These are phyloP conservation scores for Drosophila cognata DNA, from an alignment of 2,888 invertebrate species.

Conservation along the genomic window DNA sequence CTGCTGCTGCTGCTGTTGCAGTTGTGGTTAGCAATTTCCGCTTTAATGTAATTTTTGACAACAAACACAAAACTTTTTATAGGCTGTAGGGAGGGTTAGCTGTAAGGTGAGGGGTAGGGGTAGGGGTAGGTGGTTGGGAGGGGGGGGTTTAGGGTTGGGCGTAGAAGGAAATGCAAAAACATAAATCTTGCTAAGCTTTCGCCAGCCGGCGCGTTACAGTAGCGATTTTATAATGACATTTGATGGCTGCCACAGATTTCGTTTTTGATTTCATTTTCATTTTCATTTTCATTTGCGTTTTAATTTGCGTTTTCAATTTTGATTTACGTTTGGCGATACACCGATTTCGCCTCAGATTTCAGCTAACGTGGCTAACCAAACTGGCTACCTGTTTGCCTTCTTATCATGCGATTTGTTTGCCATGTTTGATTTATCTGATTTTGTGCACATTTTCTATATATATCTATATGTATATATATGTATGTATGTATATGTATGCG, in stretches of 20 bases:
- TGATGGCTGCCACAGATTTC: constrained; percentile 52
- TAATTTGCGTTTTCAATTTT: constrained; percentile 4
- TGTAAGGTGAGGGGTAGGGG: neutral
- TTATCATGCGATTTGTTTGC: constrained; percentile 74
- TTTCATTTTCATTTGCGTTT: constrained; percentile 10
- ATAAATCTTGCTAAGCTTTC: constrained; percentile 70
- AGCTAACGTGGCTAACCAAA: constrained; percentile 11
- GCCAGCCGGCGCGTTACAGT: constrained; percentile 58
- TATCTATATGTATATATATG: neutral
- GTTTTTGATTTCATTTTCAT: constrained; percentile 13
- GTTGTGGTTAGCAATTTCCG: constrained; percentile 68
- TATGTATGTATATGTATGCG: neutral
- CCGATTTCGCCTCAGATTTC: constrained; percentile 42
- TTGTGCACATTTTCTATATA: constrained; percentile 6
- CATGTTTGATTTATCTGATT: constrained; percentile 77
- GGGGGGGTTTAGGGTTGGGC: neutral
- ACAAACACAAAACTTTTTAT: constrained; percentile 49
- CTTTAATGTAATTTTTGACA: constrained; percentile 77
- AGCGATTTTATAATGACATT: constrained; percentile 61
- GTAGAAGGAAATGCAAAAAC: constrained; percentile 67
- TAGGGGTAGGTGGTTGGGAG: neutral
- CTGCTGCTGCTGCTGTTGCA: constrained; percentile 6
- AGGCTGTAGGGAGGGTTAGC: neutral
- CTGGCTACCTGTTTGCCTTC: constrained; percentile 28
- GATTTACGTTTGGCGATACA: constrained; percentile 3